Evolutionary conservation across 2,888 invertebrate genomes (phyloP).

Genomic region (Lycaena phlaeas): DNA sequence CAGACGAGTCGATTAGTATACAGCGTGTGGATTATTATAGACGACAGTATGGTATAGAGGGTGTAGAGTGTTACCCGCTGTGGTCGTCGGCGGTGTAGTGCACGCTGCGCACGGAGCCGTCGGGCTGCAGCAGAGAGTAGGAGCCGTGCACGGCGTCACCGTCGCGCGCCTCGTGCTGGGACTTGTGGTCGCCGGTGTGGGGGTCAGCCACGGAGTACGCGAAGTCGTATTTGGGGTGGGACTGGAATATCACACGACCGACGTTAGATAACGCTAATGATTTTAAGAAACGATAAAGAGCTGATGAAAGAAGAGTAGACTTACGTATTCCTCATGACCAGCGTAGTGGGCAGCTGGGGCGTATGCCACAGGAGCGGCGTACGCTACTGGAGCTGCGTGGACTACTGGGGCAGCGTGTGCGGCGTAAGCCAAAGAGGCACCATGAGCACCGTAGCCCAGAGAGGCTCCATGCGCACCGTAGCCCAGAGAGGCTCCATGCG

Average conservation of each 20-base stretch:
- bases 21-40: too few relatives aligned
- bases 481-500: slow-evolving; percentile 25
- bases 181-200: slow-evolving; percentile 63
- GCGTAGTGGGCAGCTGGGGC: slow-evolving; percentile 30
- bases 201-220: slow-evolving; percentile 56
- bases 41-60: too few relatives aligned
- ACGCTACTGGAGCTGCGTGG: slow-evolving; percentile 26
- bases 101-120: slow-evolving; percentile 52
- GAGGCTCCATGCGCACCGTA: slow-evolving; percentile 25
- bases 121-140: slow-evolving; percentile 63
- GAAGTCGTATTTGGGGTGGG: slow-evolving; percentile 40
- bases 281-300: too few relatives aligned
- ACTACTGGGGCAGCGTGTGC: slow-evolving; percentile 25
- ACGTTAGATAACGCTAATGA: too few relatives aligned
- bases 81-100: slow-evolving; percentile 47
- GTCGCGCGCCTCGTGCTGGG: slow-evolving; percentile 48
- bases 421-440: slow-evolving; percentile 26
- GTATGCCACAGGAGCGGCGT: slow-evolving; percentile 26
- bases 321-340: slow-evolving; percentile 29
- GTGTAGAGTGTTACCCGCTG: slow-evolving; percentile 43
- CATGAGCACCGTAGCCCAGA: too few relatives aligned
- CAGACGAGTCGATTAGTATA: too few relatives aligned
- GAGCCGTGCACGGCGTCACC: slow-evolving; percentile 65
- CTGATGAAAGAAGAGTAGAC: too few relatives aligned
- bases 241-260: slow-evolving; percentile 19